Evolutionary conservation across 1,140 invertebrate species (phyloP).

Genomic region (Sarcophaga peregrina): DNA sequence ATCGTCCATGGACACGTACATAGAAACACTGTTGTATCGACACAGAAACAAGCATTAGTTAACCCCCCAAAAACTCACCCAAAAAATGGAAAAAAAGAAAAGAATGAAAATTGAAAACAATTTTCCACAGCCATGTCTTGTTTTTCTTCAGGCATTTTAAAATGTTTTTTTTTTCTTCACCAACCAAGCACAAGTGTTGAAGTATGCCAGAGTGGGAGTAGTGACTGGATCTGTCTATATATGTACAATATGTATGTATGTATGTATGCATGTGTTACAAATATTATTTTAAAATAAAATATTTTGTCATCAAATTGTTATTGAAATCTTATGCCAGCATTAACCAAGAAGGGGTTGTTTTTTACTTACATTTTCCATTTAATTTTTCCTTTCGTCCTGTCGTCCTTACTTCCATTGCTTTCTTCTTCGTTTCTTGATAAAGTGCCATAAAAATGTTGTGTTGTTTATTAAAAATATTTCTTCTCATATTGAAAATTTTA

Average conservation of each 20-base stretch:
- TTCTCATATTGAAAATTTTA: background rate
- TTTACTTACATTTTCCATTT: background rate
- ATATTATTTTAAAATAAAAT: background rate
- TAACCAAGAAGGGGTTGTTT: background rate
- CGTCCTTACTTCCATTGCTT: background rate
- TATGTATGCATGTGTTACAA: background rate
- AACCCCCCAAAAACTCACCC: too few relatives aligned
- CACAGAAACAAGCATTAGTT: background rate
- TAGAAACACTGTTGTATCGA: background rate
- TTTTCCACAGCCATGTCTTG: constrained; percentile 6
- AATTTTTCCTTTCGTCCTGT: background rate
- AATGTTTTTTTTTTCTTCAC: constrained; percentile 1
- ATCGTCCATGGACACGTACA: background rate
- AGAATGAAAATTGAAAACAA: background rate
- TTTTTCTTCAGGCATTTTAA: constrained; percentile 14
- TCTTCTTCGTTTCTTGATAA: background rate
- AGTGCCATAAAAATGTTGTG: background rate
- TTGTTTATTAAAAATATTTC: background rate
- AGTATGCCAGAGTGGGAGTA: too few relatives aligned
- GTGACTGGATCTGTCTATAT: too few relatives aligned
- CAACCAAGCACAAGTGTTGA: too few relatives aligned
- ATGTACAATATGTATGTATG: background rate
- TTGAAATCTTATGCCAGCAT: background rate
- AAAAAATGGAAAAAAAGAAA: too few relatives aligned
- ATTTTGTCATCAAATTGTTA: constrained; percentile 23